Evolutionary conservation across 2,888 invertebrate species (phyloP), one percentile per base, ranked within the genome.

Genomic region (Ectemnius continuus): DNA sequence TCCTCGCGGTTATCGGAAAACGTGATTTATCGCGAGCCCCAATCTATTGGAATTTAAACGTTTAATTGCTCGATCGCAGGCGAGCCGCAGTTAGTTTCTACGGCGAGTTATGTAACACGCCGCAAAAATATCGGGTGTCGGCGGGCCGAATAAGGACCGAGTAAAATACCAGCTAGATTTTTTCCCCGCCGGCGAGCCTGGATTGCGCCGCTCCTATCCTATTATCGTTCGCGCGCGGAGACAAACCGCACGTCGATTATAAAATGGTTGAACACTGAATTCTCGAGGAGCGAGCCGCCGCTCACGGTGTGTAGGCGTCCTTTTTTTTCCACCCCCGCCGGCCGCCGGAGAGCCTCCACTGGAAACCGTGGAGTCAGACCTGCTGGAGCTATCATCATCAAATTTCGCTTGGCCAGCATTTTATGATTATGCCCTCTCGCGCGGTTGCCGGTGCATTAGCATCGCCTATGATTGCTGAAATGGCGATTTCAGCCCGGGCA

Each of bases 11-110:
- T 67, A 78, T 80, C 80, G 78, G 72, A 63, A 76, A 73, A 80
- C 70, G 70, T 78, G 84, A 85, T 86, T 85, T 82, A 85, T 86
- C 83, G 81, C 73, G 78, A 76, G 79, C 80, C 68, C 80, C 81
- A 82, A 87, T 88, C 84, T 86, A 87, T 87, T 84, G 84, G 84
- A 87, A 84, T 86, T 87, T 85, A 84, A 88, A 85, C 82, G 84
- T 86, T 87, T 86, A 85, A 87, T 85, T 87, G 88, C 77, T 76
- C 78, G 82, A 75, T 80, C 79, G 80, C 79, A 65, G 76, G 75
- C 73, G 36, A 61, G 79, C 67, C 79, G 82, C 79, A 80, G 78
- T 85, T 78, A 80, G 82, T 83, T 82, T 83, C 82, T 83, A 80
- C 75, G 66, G 48, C 71, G 72, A 63, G 71, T 61, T 47, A 46